Evolutionary conservation across 2,113 vertebrate genomes (phyloP).

Genomic region (Tragelaphus scriptus): DNA sequence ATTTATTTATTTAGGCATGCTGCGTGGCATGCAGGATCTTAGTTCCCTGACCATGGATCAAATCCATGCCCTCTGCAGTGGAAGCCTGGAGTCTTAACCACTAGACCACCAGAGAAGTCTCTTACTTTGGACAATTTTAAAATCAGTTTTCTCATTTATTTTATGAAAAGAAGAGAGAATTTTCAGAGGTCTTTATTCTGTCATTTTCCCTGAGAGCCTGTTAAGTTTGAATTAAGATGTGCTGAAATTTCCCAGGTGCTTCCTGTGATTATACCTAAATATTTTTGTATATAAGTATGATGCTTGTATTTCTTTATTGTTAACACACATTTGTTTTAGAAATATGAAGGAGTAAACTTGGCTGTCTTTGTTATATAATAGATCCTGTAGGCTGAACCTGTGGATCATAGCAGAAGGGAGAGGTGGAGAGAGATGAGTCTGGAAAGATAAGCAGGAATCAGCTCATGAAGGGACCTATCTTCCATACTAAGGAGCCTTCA

Average conservation of each 20-base stretch:
- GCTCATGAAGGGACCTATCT: neutral
- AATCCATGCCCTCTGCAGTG: neutral
- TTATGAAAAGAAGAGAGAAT: neutral
- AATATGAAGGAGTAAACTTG: neutral
- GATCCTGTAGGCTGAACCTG: neutral
- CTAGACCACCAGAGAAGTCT: neutral
- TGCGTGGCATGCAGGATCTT: neutral
- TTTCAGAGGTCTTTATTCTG: neutral
- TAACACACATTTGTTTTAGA: neutral
- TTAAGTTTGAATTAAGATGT: neutral
- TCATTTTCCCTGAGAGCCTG: neutral
- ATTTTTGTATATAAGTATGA: neutral
- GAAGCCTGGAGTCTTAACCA: neutral
- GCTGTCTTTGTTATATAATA: neutral
- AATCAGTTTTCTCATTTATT: neutral
- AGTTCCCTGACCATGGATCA: neutral
- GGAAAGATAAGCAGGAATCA: neutral
- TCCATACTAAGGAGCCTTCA: neutral
- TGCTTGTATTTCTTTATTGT: neutral
- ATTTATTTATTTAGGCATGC: neutral
- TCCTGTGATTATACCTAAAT: neutral
- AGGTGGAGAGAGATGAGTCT: neutral
- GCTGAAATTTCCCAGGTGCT: neutral
- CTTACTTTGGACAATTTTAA: neutral
- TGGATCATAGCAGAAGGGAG: neutral